Base-by-base conservation (phyloP, 37 sponge, comb jelly and placozoan species). In the Mnemiopsis leidyi region DNA sequence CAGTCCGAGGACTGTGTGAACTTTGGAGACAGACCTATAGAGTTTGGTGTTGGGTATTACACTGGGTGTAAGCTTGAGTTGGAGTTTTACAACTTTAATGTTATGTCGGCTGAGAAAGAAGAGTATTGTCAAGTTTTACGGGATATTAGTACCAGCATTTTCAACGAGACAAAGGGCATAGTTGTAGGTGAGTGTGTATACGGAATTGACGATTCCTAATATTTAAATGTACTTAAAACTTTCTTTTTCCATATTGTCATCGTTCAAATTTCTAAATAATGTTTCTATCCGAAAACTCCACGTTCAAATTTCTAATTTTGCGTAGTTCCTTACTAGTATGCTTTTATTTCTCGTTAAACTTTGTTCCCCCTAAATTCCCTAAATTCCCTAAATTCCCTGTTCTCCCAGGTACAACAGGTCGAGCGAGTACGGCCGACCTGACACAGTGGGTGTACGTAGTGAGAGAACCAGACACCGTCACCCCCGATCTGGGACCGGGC, bases 401-500 rank as follows among this genome's bases (percentile, higher is more conserved):
- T n/a, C n/a, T n/a, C n/a, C n/a, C 82, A 85, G 90, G 90, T 3
- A 23, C 23, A 18, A 38, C 40, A 40, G 90, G 90, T 26, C n/a
- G 61, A 23, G 90, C 90, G 29, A 85, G 90, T 21, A 85, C 30
- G 26, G 5, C 48, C 39, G 90, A 85, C 90, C 7, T 40, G 0
- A 39, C 90, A 39, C 90, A 85, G 48, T 85, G 90, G 90, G 90
- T 85, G 3, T 23, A 28, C 61, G 28, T 85, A n/a, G 90, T 28
- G 39, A 85, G 9, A 26, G 90, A 85, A 21, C 61, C 40, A 7
- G 79, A 77, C 36, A 32, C 18, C 32, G 24, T 61, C 39, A 85
- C 0, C 23, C 75, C 75, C 7, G 26, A 13, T 5, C 21, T 71
- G 75, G 23, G 75, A 5, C 61, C 13, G 13, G 61, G 13, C 9